Percentiles rank a stretch among this genome's conserved stretches.
phyloP scores from a whole-genome alignment of 2,113 vertebrate species.

The Cyanocitta stelleri region DNA sequence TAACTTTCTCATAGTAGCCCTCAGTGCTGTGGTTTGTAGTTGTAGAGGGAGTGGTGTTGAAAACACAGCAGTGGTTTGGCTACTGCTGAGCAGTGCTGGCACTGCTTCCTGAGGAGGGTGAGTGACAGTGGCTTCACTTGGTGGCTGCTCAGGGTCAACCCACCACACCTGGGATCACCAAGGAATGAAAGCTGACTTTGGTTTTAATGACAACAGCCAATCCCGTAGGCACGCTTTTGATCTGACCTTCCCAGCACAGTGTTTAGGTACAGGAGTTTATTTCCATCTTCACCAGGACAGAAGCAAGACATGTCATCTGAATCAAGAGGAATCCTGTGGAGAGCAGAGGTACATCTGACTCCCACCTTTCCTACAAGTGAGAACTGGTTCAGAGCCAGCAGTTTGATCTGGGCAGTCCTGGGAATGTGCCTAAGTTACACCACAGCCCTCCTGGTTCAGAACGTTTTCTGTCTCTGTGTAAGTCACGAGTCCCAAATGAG shows the following conservation, averaged over 20 bases:
- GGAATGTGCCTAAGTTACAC: not conserved
- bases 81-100: not conserved
- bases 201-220: not conserved
- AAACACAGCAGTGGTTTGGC: not conserved
- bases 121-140: not conserved
- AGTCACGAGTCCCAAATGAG: not conserved
- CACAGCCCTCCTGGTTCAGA: not conserved
- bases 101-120: rapidly evolving
- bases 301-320: not conserved
- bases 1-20: not conserved
- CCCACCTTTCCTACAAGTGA: rapidly evolving
- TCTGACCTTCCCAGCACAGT: not conserved
- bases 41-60: not conserved
- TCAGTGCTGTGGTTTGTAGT: not conserved
- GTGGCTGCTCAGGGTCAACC: not conserved
- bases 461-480: not conserved
- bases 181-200: not conserved
- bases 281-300: not conserved
- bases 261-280: not conserved
- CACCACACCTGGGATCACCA: not conserved
- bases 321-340: not conserved
- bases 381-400: not conserved
- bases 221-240: not conserved
- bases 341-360: not conserved
- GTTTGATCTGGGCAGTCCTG: not conserved